Base-by-base conservation (phyloP, 1,140 invertebrate species). In the Maconellicoccus hirsutus region DNA sequence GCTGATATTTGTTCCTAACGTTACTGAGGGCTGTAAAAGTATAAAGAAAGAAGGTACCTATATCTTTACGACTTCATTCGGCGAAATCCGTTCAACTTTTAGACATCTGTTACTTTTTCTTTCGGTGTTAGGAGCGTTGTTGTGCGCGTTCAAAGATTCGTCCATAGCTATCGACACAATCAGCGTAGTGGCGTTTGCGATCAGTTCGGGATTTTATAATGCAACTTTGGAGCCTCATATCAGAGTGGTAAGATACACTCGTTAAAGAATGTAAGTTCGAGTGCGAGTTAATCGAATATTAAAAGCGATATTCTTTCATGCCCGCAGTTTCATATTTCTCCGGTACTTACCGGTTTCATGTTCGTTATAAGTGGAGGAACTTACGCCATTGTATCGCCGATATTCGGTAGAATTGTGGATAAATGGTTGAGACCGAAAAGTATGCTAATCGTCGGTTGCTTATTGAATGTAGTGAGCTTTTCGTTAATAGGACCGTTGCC, bases 161-260 rank as follows among this genome's bases (percentile, higher is more conserved):
- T 74, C 75, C 0, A 76, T 82, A 4, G 59, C 78, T 22, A 70
- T 83, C 10, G 78, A 80, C 38, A 77, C 80, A 0, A 75, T 78
- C 26, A 76, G 76, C 39, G 77, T 80, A 21, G 74, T 80, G 22
- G 75, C 76, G 6, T 76, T 78, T n/a, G 77, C 82, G 1, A 77
- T 79, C 23, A 80, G 80, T 69, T 79, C 83, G 72, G 83, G 83
- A 27, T 84, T 82, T 73, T 75, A 80, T 69, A 77, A 79, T n/a
- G 81, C 82, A 0, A 83, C 81, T 4, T 73, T 84, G 19, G 83
- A 84, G 74, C 83, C 83, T n/a, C 83, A 84, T 76, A 73, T 84
- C 4, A 74, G 82, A 73, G 78, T 79, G 72, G 80, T 81, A 76
- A 72, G 69, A 70, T 70, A 26, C 69, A 70, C n/a, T n/a, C n/a